A percentile compares a stretch with the other conserved stretches of the same genome.
These are phyloP conservation scores for Schizaphis graminum DNA, from an alignment of 2,888 invertebrate genomes.

Conservation along the genomic window DNA sequence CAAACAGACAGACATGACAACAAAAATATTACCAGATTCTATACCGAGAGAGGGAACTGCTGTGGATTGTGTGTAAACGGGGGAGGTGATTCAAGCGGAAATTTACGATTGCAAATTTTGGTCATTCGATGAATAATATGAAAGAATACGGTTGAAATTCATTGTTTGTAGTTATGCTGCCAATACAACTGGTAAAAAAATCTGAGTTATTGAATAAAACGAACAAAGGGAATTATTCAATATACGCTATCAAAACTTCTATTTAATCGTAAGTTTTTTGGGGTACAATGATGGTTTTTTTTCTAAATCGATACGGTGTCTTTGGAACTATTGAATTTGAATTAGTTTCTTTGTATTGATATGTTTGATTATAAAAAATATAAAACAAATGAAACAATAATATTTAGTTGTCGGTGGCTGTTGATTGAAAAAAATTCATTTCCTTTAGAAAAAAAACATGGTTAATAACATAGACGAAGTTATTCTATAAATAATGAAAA, in stretches of 20 bases:
- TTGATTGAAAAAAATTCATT: background rate
- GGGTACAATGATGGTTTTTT: background rate
- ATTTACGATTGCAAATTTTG: slow-evolving; percentile 55
- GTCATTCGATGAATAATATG: slow-evolving; percentile 29
- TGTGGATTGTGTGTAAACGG: slow-evolving; percentile 8
- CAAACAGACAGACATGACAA: slow-evolving; percentile 34
- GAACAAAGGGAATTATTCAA: slow-evolving; percentile 51
- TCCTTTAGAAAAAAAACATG: background rate
- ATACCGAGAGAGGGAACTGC: background rate
- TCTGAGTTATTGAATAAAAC: slow-evolving; percentile 33
- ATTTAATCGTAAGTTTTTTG: background rate
- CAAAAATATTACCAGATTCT: slow-evolving; percentile 49
- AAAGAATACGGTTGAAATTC: slow-evolving; percentile 17
- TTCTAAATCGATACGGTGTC: background rate
- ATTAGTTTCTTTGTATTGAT: slow-evolving; percentile 21
- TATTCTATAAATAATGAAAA: background rate
- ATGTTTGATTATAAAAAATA: background rate
- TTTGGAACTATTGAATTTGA: background rate
- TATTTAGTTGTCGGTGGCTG: background rate
- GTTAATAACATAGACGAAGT: background rate
- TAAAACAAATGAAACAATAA: background rate
- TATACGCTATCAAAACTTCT: slow-evolving; percentile 11
- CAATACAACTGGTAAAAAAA: slow-evolving; percentile 36
- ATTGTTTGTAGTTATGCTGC: slow-evolving; percentile 20
- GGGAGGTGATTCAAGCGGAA: slow-evolving; percentile 43